Percentiles rank a stretch among this genome's conserved stretches.
Conservation (phyloP, 1,140 invertebrate species). For the Zaprionus tsacasi region DNA sequence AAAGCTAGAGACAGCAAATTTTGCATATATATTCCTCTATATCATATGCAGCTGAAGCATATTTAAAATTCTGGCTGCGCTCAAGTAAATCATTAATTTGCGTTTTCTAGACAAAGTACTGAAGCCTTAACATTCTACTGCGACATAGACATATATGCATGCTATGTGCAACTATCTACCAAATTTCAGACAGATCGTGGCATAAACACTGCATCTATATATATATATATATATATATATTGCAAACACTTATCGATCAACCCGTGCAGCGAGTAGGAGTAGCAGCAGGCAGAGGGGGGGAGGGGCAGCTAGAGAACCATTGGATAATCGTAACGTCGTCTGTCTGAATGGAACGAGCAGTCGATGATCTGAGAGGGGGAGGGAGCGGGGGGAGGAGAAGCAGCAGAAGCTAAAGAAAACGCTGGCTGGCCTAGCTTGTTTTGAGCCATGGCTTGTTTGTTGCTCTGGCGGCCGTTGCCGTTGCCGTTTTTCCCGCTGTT, state of each 20-base stretch:
- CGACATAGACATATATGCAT: no score
- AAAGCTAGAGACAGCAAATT: no score
- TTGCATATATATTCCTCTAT: no score
- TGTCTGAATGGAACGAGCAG: slow-evolving; percentile 43
- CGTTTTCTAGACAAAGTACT: no score
- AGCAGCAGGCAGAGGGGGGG: neutral
- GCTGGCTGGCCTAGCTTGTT: slow-evolving; percentile 34
- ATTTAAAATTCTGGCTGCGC: no score
- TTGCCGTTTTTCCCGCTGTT: slow-evolving; percentile 9
- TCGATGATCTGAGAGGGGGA: slow-evolving; percentile 31
- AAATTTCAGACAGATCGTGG: no score
- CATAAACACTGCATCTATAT: no score
- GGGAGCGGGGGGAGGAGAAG: neutral
- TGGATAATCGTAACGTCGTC: slow-evolving; percentile 56
- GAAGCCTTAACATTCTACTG: no score
- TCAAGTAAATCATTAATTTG: no score
- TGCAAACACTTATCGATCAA: neutral
- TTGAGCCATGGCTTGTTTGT: slow-evolving; percentile 10
- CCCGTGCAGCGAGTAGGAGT: neutral
- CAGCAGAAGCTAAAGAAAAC: slow-evolving; percentile 1
- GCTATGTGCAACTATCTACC: no score
- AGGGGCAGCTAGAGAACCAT: slow-evolving; percentile 6
- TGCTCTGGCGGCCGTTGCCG: slow-evolving; percentile 23
- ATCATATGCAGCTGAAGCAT: no score
- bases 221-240: no score